Evolutionary conservation across 2,797 vertebrate genomes (phyloP), one percentile per base, ranked within the genome.

Genomic region (Phataginus tricuspis): DNA sequence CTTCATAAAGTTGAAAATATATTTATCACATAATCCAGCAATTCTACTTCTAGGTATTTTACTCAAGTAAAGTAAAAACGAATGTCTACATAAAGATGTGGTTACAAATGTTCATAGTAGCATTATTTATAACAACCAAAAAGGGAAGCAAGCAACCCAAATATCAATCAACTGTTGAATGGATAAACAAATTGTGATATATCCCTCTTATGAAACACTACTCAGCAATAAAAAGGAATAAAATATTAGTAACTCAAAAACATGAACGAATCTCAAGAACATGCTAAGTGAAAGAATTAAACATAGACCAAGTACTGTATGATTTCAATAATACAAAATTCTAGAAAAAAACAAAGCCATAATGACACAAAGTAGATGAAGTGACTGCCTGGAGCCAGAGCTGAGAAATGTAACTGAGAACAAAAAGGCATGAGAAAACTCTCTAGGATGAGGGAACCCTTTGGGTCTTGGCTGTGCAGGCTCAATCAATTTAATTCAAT

Each of bases 181-280:
- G 61, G 66, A 75, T 75, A 71, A 59, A 74, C 37, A 29, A 75
- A 69, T 21, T 51, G 12, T 83, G 39, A 7, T 68, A 23, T 78
- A 93, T 53, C 31, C 69, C 34, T 75, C 45, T 25, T 66, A 61
- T 45, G 51, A 61, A 88, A 90, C 74, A n/a, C 64, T 87, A 51
- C 29, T 55, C n/a, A 79, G 23, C 15, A 85, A 63, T 87, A 42
- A 64, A 69, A 95, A 80, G 29, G 21, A 75, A 21, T 21, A 91
- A 78, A 90, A 85, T 94, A 82, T 69, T 90, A 63, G 57, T 57
- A 69, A 78, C 18, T 86, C 23, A 90, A 69, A 95, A 59, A 66
- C 51, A 74, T 19, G n/a, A 85, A 66, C 10, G 23, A 80, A 63
- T 91, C 39, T 63, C 34, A 82, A 96, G 86, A 90, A 51, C 23